Conservation (phyloP, 2,797 vertebrate species). For the Gymnothorax javanicus region DNA sequence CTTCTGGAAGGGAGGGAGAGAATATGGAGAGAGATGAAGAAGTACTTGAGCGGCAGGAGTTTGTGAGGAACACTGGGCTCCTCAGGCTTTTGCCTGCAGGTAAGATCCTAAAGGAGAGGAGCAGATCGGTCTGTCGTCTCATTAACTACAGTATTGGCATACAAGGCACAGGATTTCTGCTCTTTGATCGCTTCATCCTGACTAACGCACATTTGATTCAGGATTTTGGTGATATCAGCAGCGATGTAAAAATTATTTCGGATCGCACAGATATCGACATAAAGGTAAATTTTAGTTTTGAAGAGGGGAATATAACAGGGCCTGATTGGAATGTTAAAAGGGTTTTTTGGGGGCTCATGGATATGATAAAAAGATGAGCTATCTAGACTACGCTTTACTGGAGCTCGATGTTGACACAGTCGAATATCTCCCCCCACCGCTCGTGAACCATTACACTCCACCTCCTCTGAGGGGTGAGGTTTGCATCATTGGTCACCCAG, state of each 20-base stretch:
- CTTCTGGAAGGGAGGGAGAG: slow-evolving; percentile 15
- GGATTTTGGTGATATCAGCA: not conserved
- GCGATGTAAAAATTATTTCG: too few species aligned
- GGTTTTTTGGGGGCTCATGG: slow-evolving; percentile 25
- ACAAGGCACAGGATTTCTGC: slow-evolving; percentile 57
- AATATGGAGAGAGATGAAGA: not conserved
- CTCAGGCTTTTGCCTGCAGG: slow-evolving; percentile 33
- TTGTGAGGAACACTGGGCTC: slow-evolving; percentile 53
- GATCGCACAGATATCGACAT: not conserved
- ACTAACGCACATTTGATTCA: slow-evolving; percentile 63
- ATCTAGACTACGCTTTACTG: slow-evolving; percentile 60
- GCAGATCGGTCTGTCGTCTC: slow-evolving; percentile 57
- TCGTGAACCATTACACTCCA: slow-evolving; percentile 35
- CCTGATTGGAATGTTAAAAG: slow-evolving; percentile 18
- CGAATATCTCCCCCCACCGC: not conserved
- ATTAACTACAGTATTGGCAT: not conserved
- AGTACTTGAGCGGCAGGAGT: slow-evolving; percentile 42
- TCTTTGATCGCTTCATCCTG: slow-evolving; percentile 52
- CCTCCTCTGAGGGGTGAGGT: slow-evolving; percentile 33
- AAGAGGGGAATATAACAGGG: rapidly evolving
- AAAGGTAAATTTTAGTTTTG: slow-evolving; percentile 54
- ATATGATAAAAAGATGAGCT: rapidly evolving
- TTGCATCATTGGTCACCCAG: slow-evolving; percentile 64
- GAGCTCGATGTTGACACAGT: slow-evolving; percentile 33
- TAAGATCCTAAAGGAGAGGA: slow-evolving; percentile 43